A percentile compares a stretch with the other conserved stretches of the same genome.
Evolutionary conservation across 2,797 vertebrate genomes (phyloP).

Genomic region (Myiotriccus ornatus): DNA sequence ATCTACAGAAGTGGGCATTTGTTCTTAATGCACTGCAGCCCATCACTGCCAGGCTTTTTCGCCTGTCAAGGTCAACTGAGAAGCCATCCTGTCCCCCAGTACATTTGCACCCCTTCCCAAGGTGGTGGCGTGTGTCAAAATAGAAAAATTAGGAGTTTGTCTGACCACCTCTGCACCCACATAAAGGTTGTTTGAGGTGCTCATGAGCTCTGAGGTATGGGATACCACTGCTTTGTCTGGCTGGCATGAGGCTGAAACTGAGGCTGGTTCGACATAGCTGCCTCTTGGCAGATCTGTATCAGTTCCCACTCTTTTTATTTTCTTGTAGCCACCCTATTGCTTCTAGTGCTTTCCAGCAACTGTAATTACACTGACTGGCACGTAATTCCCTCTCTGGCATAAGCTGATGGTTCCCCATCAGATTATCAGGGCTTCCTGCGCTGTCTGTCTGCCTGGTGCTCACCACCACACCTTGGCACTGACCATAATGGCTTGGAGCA

Average conservation of each 20-base stretch:
- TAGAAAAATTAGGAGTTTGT: neutral
- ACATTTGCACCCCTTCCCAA: neutral
- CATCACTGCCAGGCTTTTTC: neutral
- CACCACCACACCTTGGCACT: neutral
- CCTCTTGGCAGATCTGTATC: neutral
- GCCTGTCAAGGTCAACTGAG: neutral
- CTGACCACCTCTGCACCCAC: neutral
- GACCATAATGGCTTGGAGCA: neutral
- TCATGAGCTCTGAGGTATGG: neutral
- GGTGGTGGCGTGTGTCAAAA: neutral
- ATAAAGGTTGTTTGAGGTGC: neutral
- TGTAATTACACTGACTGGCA: neutral
- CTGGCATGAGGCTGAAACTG: neutral
- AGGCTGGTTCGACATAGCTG: neutral
- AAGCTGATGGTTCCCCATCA: neutral
- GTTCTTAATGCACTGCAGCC: neutral
- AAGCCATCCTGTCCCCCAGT: neutral
- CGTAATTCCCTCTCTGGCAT: neutral
- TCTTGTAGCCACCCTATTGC: neutral
- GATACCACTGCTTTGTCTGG: neutral
- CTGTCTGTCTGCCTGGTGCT: neutral
- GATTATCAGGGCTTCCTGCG: neutral
- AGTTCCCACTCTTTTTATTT: neutral
- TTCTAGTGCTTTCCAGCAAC: neutral
- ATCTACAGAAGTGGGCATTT: neutral